Evolutionary conservation across 2,888 invertebrate species (phyloP).

Genomic region (Creontiades dilutus): DNA sequence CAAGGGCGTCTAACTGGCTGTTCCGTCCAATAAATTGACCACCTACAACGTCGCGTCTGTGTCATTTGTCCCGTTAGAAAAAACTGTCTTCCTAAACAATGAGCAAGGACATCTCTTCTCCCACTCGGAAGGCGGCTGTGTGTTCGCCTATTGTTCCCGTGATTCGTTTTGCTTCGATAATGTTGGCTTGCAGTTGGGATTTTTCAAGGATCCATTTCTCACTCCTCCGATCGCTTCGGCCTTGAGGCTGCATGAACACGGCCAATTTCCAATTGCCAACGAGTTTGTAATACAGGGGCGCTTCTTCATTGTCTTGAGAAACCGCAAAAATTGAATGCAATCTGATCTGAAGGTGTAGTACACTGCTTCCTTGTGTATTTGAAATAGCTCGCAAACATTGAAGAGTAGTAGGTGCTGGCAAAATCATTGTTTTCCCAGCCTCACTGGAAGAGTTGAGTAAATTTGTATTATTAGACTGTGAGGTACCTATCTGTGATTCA

Average conservation of each 20-base stretch:
- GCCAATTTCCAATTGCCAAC: background rate
- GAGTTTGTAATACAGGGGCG: background rate
- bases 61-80: constrained; percentile 18
- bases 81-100: constrained; percentile 43
- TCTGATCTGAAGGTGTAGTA: background rate
- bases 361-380: background rate
- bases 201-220: constrained; percentile 44
- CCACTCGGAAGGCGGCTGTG: constrained; percentile 13
- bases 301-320: background rate
- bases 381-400: background rate
- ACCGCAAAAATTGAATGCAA: background rate
- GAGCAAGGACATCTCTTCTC: constrained; percentile 38
- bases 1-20: constrained; percentile 23
- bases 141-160: constrained; percentile 21
- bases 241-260: background rate
- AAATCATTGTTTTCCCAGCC: too few species aligned
- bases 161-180: constrained; percentile 2
- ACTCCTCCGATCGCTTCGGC: constrained; percentile 9
- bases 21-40: background rate
- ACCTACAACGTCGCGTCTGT: background rate
- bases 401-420: too few species aligned
- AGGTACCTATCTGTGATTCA: too few species aligned
- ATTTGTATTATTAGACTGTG: too few species aligned
- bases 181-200: constrained; percentile 1
- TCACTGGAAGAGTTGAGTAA: too few species aligned